Base-by-base conservation (phyloP, 2,888 invertebrate species). In the Nomada lathburiana region DNA sequence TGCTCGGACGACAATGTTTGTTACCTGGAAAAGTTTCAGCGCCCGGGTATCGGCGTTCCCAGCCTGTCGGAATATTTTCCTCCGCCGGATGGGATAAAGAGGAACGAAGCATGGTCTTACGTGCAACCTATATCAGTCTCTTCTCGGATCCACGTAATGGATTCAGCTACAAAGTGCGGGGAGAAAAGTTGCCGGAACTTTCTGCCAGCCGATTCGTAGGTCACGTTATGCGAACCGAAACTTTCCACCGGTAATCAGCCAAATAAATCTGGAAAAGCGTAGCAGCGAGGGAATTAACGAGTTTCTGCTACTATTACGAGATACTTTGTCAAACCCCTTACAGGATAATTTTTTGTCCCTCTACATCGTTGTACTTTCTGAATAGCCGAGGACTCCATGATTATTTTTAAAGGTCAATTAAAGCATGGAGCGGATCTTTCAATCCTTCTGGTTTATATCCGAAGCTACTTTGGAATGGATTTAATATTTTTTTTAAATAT, bases 71-170 rank as follows among this genome's bases (percentile, higher is more conserved):
- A 60, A 81, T 75, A 82, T 82, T 57, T 67, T 42, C 70, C 80
- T 50, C 26, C 23, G 5, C n/a, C 1, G 11, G 13, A n/a, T 36
- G 47, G 77, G 59, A 75, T 67, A 59, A 81, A 75, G 57, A 63
- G 62, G 26, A 70, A 69, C 80, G 52, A 62, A 10, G 26, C 44
- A 44, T 55, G 20, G 69, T 26, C 80, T 74, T 60, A 62, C 71
- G 62, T 57, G 72, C 62, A 67, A 47, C 74, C 75, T 82, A 70
- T 81, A 82, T 82, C 82, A 67, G 69, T 67, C 68, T 68, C 44
- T 26, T n/a, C 71, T 70, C 70, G 73, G 82, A 74, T 77, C 50
- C 82, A 18, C 52, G 69, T 82, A 82, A 83, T 83, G 77, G 82
- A 83, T 83, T 74, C 82, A 77, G 70, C 73, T 57, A 50, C 74